phyloP scores from a whole-genome alignment of 2,888 invertebrate species.

The Limnephilus lunatus region DNA sequence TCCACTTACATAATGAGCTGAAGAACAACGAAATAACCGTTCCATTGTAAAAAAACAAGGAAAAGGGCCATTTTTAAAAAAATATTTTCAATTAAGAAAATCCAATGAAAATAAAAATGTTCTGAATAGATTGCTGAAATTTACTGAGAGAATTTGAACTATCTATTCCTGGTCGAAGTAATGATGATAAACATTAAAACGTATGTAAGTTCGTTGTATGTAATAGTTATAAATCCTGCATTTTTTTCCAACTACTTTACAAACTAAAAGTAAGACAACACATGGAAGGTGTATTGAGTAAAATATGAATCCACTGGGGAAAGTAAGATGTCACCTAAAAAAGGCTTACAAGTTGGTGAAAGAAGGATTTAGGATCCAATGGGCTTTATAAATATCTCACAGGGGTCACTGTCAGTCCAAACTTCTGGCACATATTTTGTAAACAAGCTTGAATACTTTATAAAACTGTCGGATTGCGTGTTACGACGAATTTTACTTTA shows the following conservation, averaged over 20 bases:
- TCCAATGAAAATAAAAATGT: too few relatives aligned
- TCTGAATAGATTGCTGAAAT: too few relatives aligned
- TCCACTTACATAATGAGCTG: too few relatives aligned
- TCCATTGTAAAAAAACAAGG: too few relatives aligned
- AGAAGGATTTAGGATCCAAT: not conserved
- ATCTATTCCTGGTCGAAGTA: too few relatives aligned
- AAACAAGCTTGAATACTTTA: not conserved
- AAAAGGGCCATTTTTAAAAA: too few relatives aligned
- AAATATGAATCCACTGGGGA: not conserved
- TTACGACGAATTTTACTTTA: not conserved
- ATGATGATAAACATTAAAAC: not conserved
- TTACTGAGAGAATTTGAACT: too few relatives aligned
- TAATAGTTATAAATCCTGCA: too few relatives aligned
- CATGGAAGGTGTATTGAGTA: not conserved
- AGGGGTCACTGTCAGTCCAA: not conserved
- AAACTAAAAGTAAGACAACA: not conserved
- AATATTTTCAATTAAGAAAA: too few relatives aligned
- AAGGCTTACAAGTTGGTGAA: not conserved
- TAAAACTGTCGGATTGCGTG: not conserved
- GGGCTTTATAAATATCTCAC: not conserved
- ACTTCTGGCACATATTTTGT: not conserved
- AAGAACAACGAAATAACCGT: too few relatives aligned
- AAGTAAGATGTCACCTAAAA: not conserved
- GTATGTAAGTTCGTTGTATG: too few relatives aligned
- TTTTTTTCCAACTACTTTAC: not conserved